Evolutionary conservation across 2,797 vertebrate genomes (phyloP), one percentile per base, ranked within the genome.

Genomic region (Arnoldichthys spilopterus): DNA sequence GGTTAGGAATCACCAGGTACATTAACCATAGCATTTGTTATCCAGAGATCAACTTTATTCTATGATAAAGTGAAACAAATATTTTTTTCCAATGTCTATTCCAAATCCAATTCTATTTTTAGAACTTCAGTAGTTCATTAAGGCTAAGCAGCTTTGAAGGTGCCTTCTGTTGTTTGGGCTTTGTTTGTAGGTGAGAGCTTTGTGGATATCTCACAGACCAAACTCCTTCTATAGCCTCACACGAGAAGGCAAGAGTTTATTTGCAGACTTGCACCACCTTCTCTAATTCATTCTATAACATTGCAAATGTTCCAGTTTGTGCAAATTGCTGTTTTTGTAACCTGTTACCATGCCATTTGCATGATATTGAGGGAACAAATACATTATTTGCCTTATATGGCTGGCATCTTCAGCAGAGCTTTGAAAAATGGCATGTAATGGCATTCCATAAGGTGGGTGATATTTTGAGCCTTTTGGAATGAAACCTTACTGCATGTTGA

Each of bases 341-440:
- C 54, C 30, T 7, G 9, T 70, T 43, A 24, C 18, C n/a, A 58
- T 64, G 59, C 47, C 30, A 61, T 72, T 75, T 78, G 75, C 78
- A 83, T 83, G 75, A 76, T 78, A 26, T 34, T 56, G 37, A 78
- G 74, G 66, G 66, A 80, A 62, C 77, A 80, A 67, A 43, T 74
- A 24, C 61, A 70, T 30, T 40, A 61, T 68, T 61, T 74, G 28
- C 32, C 37, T 58, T 79, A 67, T 34, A 62, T 24, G 51, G 76
- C 20, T 22, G 3, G 20, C n/a, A 40, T 68, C 73, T 76, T 40
- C 34, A 69, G 75, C 72, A 61, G 30, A 77, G 32, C 40, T 64
- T 59, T 67, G 22, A 34, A 67, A 51, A 66, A 37, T 59, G 37
- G 63, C 74, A 73, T 74, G 77, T 70, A 66, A 32, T 68, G 37